phyloP scores from a whole-genome alignment of 2,888 invertebrate genomes.

The Drosophila formosana region DNA sequence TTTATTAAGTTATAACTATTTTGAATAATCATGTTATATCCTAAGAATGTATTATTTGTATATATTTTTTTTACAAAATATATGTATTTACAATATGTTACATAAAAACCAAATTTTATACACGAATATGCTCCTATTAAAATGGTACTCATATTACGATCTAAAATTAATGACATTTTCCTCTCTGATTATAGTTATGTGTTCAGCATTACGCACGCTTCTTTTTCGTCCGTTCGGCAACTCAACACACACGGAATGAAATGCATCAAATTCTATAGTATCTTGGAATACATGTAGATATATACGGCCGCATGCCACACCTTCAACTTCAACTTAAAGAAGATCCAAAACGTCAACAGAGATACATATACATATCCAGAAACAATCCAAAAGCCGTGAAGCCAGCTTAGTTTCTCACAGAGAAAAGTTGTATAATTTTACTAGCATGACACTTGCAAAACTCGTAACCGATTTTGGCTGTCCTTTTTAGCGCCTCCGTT shows the following conservation, averaged over 20 bases:
- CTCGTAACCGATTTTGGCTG: constrained; percentile 92
- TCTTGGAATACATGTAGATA: constrained; percentile 62
- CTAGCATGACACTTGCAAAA: constrained; percentile 88
- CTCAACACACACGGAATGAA: constrained; percentile 69
- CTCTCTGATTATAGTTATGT: constrained; percentile 22
- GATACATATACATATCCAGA: constrained; percentile 2
- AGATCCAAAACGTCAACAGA: neutral
- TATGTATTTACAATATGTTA: constrained; percentile 53
- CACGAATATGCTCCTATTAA: constrained; percentile 18
- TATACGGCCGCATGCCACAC: constrained; percentile 21
- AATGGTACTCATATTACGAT: constrained; percentile 21
- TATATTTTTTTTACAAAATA: constrained; percentile 55
- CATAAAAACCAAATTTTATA: constrained; percentile 48
- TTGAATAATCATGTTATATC: constrained; percentile 10
- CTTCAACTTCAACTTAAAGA: neutral
- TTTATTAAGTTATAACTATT: constrained; percentile 11
- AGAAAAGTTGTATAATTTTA: constrained; percentile 84
- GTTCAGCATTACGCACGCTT: constrained; percentile 20
- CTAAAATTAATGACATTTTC: constrained; percentile 29
- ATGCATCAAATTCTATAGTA: constrained; percentile 58
- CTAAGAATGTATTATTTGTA: constrained; percentile 28
- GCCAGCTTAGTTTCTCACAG: constrained; percentile 82
- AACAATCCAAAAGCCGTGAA: constrained; percentile 6
- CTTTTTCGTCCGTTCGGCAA: constrained; percentile 9
- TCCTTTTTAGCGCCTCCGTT: constrained; percentile 89